phyloP scores from a whole-genome alignment of 2,888 invertebrate species.

The Eilema caniola region DNA sequence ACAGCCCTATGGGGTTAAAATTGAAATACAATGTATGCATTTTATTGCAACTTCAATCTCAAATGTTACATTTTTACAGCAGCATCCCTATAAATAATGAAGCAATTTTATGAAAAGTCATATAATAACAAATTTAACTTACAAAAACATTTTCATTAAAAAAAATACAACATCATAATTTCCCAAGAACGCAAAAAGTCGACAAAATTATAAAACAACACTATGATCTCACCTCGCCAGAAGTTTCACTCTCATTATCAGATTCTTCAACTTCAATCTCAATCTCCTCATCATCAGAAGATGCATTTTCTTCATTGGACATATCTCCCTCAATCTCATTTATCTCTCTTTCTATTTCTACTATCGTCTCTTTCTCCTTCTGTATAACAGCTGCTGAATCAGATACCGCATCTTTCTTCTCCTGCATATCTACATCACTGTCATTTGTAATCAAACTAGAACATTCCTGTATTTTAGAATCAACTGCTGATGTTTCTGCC shows the following conservation, averaged over 20 bases:
- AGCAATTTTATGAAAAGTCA: background rate
- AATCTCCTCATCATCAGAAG: constrained; percentile 43
- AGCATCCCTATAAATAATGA: background rate
- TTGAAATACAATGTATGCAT: too few species aligned
- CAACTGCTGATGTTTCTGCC: constrained; percentile 52
- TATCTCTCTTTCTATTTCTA: constrained; percentile 80
- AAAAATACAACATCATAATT: background rate
- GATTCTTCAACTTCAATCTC: constrained; percentile 29
- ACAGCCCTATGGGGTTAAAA: background rate
- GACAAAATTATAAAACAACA: background rate
- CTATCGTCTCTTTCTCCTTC: constrained; percentile 76
- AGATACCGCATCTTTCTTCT: constrained; percentile 46
- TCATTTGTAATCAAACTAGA: constrained; percentile 80
- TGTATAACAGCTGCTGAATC: constrained; percentile 64
- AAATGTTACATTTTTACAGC: background rate
- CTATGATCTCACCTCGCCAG: constrained; percentile 26
- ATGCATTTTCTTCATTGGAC: constrained; percentile 60
- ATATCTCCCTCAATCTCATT: constrained; percentile 78
- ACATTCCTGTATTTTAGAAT: constrained; percentile 50
- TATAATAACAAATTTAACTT: background rate
- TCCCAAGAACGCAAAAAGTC: background rate
- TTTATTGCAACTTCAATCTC: too few species aligned
- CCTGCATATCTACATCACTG: constrained; percentile 70
- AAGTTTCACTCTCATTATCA: constrained; percentile 45
- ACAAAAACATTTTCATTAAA: background rate